These are phyloP conservation scores for Frankliniella fusca DNA, from an alignment of 2,888 invertebrate species.

Conservation along the genomic window DNA sequence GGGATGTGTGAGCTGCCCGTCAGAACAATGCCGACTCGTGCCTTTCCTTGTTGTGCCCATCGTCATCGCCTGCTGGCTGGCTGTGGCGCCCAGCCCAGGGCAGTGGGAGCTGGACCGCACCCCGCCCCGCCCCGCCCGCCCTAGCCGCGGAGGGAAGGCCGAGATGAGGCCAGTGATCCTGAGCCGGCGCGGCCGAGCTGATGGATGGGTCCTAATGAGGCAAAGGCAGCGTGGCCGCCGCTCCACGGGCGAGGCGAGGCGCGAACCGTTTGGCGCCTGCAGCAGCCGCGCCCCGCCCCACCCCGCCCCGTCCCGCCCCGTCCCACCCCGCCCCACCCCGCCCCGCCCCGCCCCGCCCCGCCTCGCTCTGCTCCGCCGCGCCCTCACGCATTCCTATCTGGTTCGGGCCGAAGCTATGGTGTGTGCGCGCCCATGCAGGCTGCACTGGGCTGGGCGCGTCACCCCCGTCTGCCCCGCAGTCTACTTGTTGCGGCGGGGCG, in stretches of 20 bases:
- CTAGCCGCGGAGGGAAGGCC: background rate
- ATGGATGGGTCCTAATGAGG: slow-evolving; percentile 21
- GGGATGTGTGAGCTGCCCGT: no score
- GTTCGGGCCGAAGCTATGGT: no score
- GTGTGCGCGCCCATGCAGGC: no score
- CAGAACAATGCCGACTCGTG: no score
- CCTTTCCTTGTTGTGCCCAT: no score
- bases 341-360: background rate
- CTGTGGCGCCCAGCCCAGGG: background rate
- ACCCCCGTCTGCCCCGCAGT: no score
- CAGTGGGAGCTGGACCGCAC: background rate
- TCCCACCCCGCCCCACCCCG: background rate
- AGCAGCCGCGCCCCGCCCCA: background rate
- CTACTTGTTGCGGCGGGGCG: no score
- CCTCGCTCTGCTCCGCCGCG: background rate
- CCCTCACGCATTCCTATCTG: background rate
- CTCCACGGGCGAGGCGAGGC: slow-evolving; percentile 4
- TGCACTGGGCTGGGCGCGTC: no score
- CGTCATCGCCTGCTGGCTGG: background rate
- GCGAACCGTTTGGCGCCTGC: background rate
- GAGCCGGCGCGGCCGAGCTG: background rate
- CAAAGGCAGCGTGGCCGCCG: background rate
- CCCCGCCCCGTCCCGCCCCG: background rate
- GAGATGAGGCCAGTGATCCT: background rate
- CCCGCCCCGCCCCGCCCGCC: background rate